Percentiles rank a stretch among this genome's conserved stretches.
Conservation (phyloP, 2,113 vertebrate genomes). For the Cichladusa arquata region DNA sequence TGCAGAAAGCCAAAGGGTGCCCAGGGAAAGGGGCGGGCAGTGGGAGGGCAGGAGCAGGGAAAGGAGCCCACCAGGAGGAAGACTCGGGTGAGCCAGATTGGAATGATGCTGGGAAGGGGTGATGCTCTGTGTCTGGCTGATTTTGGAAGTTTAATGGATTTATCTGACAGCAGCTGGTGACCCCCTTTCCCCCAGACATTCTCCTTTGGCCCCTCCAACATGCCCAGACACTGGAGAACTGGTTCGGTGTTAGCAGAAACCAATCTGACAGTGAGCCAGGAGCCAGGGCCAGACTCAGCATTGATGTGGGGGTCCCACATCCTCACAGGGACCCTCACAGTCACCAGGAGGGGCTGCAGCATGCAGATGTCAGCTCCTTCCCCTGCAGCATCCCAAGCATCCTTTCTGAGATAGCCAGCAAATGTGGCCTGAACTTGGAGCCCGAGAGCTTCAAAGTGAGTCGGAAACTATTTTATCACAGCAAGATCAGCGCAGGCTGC, state of each 20-base stretch:
- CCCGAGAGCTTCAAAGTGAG: constrained; percentile 45
- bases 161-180: background rate
- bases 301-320: background rate
- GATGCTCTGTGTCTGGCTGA: background rate
- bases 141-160: background rate
- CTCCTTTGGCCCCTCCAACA: background rate
- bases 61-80: background rate
- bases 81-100: background rate
- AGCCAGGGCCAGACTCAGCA: background rate
- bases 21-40: background rate
- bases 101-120: background rate
- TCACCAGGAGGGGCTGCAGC: background rate
- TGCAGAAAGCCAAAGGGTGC: background rate
- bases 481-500: constrained; percentile 30
- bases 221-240: background rate
- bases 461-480: constrained; percentile 60
- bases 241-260: background rate
- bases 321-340: background rate
- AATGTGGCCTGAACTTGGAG: background rate
- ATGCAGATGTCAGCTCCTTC: background rate
- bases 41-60: background rate
- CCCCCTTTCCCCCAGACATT: background rate
- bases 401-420: background rate
- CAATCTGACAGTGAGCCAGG: background rate
- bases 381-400: constrained; percentile 1